These are phyloP conservation scores for Martes martes DNA, from an alignment of 2,113 vertebrate genomes.

Conservation along the genomic window DNA sequence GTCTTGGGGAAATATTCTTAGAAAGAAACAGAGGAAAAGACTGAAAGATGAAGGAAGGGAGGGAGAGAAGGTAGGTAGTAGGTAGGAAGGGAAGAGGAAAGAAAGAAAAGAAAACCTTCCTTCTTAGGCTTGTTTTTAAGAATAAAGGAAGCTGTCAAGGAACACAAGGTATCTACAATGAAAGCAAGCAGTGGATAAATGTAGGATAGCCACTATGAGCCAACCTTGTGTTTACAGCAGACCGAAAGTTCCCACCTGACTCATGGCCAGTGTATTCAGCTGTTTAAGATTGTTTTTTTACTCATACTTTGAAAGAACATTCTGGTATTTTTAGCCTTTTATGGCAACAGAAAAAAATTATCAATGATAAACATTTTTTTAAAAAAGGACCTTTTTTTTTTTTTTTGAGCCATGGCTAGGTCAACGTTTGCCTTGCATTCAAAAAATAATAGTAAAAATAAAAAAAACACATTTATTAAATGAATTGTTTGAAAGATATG, in stretches of 20 bases:
- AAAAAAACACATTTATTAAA: not conserved
- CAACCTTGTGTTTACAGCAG: constrained; percentile 21
- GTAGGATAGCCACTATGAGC: not conserved
- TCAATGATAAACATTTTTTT: not conserved
- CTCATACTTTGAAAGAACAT: constrained; percentile 34
- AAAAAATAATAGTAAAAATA: not conserved
- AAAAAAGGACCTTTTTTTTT: not conserved
- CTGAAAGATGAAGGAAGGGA: not conserved
- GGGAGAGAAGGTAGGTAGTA: not conserved
- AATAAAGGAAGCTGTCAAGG: not conserved
- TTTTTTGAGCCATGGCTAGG: not conserved
- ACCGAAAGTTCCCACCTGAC: constrained; percentile 44
- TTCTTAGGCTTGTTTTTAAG: constrained; percentile 18
- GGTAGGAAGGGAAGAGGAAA: not conserved
- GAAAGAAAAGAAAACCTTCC: not conserved
- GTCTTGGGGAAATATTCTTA: constrained; percentile 7
- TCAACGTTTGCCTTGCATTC: not conserved
- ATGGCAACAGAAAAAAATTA: not conserved
- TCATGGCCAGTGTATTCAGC: constrained; percentile 62
- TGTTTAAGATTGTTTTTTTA: constrained; percentile 55
- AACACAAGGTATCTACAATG: not conserved
- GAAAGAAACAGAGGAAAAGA: not conserved
- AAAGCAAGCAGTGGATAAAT: not conserved
- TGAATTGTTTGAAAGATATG: not conserved
- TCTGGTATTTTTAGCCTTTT: constrained; percentile 58